Evolutionary conservation across 2,888 invertebrate species (phyloP), one percentile per base, ranked within the genome.

Genomic region (Habroteleia sp.): DNA sequence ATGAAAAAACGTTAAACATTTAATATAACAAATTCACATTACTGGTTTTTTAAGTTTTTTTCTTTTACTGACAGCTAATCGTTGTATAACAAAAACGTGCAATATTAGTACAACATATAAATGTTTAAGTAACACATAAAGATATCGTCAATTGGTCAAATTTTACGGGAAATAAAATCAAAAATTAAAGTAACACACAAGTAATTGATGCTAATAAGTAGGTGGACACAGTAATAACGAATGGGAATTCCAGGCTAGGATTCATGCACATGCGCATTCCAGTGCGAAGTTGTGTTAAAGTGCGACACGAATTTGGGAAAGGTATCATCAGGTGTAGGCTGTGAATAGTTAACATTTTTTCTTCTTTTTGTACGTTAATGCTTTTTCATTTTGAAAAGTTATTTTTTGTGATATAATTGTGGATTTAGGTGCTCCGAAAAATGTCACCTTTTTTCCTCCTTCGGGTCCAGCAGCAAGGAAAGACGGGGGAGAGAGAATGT

Each of bases 381-480:
- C 7, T 77, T 48, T 73, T 56, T 78, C 7, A n/a, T 73, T 76
- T 72, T 68, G 31, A 50, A 46, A 68, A 68, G 71, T 74, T 77
- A 68, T 76, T 71, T 75, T 79, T 80, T 23, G 83, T 85, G 84
- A 84, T 85, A 84, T 85, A 86, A 88, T 88, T 80, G 84, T 88
- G 87, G 84, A 83, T 84, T 87, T 88, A 88, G 89, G 88, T 89
- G 89, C 90, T 90, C 90, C 90, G 89, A 88, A 89, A 89, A 89
- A 89, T 90, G 91, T 91, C 91, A 91, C 91, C 91, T 91, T 91
- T 91, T 91, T 91, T 91, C 91, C 91, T 91, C 91, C 91, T 91
- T 90, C 84, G 86, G 83, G 87, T 88, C 88, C 88, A 85, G 88
- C 88, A 88, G 88, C 88, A 87, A 81, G 88, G 87, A 86, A 88